phyloP scores from a whole-genome alignment of 2,888 invertebrate genomes.

The Dolomedes plantarius region DNA sequence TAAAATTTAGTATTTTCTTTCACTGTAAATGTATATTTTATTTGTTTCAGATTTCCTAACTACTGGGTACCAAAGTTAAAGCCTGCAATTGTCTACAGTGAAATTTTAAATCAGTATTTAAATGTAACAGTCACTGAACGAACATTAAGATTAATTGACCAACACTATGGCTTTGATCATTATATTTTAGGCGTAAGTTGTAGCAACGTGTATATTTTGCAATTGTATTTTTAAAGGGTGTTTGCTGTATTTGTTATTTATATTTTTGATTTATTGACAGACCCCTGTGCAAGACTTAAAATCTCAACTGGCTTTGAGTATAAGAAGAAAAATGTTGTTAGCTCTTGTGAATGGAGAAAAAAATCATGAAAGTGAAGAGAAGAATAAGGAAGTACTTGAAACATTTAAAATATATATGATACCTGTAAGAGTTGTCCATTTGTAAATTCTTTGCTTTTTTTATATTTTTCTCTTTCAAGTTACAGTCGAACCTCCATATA shows the following conservation, averaged over 20 bases:
- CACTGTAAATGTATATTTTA: no score
- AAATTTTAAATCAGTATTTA: slow-evolving; percentile 90
- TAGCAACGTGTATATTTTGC: no score
- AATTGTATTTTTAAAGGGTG: no score
- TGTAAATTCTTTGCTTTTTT: slow-evolving; percentile 78
- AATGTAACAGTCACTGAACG: slow-evolving; percentile 89
- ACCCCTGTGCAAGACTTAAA: slow-evolving; percentile 93
- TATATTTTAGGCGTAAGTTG: slow-evolving; percentile 87
- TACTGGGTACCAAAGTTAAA: slow-evolving; percentile 91
- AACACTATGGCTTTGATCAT: slow-evolving; percentile 94
- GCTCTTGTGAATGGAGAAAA: slow-evolving; percentile 80
- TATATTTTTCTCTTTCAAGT: not conserved
- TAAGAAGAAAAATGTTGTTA: slow-evolving; percentile 90
- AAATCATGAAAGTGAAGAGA: slow-evolving; percentile 82
- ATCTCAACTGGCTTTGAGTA: slow-evolving; percentile 87
- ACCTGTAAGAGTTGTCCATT: slow-evolving; percentile 81
- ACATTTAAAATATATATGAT: slow-evolving; percentile 89
- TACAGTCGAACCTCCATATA: no score
- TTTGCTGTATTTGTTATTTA: no score
- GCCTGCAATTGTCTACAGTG: slow-evolving; percentile 89
- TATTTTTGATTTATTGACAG: slow-evolving; percentile 79
- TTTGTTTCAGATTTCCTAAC: slow-evolving; percentile 82
- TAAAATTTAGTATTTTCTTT: no score
- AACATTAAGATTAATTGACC: slow-evolving; percentile 89
- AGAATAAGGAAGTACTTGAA: slow-evolving; percentile 84